Percentiles rank a stretch among this genome's conserved stretches.
phyloP scores from a whole-genome alignment of 2,113 vertebrate genomes.

The Potamarius usumacintae region DNA sequence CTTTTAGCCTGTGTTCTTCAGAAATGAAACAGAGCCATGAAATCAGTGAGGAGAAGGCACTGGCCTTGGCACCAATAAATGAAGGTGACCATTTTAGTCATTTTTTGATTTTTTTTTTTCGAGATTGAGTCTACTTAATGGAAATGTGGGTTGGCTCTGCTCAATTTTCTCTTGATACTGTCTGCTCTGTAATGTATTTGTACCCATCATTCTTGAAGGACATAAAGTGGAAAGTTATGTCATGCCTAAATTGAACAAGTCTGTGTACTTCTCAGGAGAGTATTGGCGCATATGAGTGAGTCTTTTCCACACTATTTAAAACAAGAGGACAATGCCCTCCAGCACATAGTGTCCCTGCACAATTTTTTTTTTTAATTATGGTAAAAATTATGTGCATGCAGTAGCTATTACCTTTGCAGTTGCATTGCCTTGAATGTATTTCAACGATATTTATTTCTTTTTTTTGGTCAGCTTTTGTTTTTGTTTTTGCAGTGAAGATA shows the following conservation, averaged over 20 bases:
- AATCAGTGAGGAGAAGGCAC: constrained; percentile 22
- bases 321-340: constrained; percentile 33
- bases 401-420: neutral
- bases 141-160: constrained; percentile 53
- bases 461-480: too few species aligned
- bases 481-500: neutral
- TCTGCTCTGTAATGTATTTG: constrained; percentile 56
- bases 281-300: neutral
- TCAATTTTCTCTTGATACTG: constrained; percentile 50
- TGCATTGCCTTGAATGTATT: neutral
- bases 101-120: constrained; percentile 35
- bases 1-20: constrained; percentile 45
- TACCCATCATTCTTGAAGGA: constrained; percentile 68
- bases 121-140: constrained; percentile 44
- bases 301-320: constrained; percentile 14
- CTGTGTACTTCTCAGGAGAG: constrained; percentile 14
- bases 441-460: neutral
- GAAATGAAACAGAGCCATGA: constrained; percentile 32
- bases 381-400: neutral
- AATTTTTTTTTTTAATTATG: neutral
- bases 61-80: constrained; percentile 45
- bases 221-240: constrained; percentile 53
- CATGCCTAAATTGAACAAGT: neutral
- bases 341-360: constrained; percentile 22
- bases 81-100: constrained; percentile 55